Conservation (phyloP, 2,797 vertebrate species). For the Karalla daura region DNA sequence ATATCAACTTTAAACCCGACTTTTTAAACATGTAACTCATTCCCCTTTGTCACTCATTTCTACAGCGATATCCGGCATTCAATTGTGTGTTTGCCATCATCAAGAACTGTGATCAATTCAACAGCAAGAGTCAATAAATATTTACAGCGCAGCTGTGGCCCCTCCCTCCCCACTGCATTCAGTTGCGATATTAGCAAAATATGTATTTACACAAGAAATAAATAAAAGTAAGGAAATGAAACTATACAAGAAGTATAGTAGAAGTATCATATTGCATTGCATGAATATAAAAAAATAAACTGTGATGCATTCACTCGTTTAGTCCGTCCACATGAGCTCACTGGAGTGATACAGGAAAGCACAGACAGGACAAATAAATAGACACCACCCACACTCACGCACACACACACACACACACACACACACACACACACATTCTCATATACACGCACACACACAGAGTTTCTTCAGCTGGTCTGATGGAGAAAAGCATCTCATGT, state of each 20-base stretch:
- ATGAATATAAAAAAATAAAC: constrained; percentile 76
- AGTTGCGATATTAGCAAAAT: constrained; percentile 73
- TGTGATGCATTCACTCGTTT: constrained; percentile 61
- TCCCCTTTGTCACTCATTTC: constrained; percentile 42
- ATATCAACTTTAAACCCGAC: constrained; percentile 50
- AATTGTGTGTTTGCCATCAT: constrained; percentile 53
- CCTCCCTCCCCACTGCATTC: constrained; percentile 42
- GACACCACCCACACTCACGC: constrained; percentile 45
- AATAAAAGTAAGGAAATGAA: constrained; percentile 74
- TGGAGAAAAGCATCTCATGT: constrained; percentile 58
- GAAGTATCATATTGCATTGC: constrained; percentile 75
- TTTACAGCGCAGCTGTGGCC: constrained; percentile 74
- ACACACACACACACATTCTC: constrained; percentile 26
- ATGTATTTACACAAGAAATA: constrained; percentile 83
- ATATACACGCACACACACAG: constrained; percentile 27
- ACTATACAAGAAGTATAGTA: constrained; percentile 74
- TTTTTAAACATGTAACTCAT: constrained; percentile 44
- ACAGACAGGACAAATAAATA: constrained; percentile 83
- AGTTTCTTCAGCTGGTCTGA: constrained; percentile 59
- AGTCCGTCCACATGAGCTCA: constrained; percentile 72
- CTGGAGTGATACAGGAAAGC: constrained; percentile 76
- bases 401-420: constrained; percentile 30
- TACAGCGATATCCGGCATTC: constrained; percentile 39
- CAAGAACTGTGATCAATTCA: constrained; percentile 49
- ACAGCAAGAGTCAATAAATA: constrained; percentile 68